Base-by-base conservation (phyloP, 2,888 invertebrate genomes). In the Drosophila mettleri region DNA sequence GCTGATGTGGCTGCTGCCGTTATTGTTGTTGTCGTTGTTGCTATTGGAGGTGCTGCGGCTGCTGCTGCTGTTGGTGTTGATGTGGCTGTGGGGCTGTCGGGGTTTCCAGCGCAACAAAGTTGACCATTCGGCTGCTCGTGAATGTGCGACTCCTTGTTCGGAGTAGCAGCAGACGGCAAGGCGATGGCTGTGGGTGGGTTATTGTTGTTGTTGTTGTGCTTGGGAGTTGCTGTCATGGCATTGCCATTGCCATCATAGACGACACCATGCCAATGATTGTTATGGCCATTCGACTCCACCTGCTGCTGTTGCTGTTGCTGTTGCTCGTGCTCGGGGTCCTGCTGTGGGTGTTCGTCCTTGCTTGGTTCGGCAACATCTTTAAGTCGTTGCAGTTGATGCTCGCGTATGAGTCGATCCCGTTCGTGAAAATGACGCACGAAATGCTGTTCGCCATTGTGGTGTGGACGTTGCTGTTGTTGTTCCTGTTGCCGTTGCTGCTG, bases 381-480 rank as follows among this genome's bases (percentile, higher is more conserved):
- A 52, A 88, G 73, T 61, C 78, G 92, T 72, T 91, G 91, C 78
- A 92, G 86, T 79, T 92, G 92, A 80, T 92, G 92, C 71, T 92
- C 91, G 73, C 91, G 89, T 86, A 92, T 92, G 70, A 91, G 91
- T 67, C 92, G 92, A 88, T 92, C 92, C 74, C 92, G 90, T 88
- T 92, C 92, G 78, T 92, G 91, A 72, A 92, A 92, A 70, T 91
- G 92, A 69, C 90, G 90, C 54, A 92, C 91, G 70, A 92, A 91
- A 64, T 90, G 74, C 74, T 90, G 90, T 60, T 92, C 91, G 64
- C 76, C 76, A 62, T 68, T 81, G 65, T 68, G 84, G 24, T 46
- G 68, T 38, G 77, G 45, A 18, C 16, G 45, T 27, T 58, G 72
- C 63, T 63, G 45, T 12, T 45, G 45, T 10, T 69, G 69, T 16